Evolutionary conservation across 2,113 vertebrate genomes (phyloP).

Genomic region (Macroglossus sobrinus): DNA sequence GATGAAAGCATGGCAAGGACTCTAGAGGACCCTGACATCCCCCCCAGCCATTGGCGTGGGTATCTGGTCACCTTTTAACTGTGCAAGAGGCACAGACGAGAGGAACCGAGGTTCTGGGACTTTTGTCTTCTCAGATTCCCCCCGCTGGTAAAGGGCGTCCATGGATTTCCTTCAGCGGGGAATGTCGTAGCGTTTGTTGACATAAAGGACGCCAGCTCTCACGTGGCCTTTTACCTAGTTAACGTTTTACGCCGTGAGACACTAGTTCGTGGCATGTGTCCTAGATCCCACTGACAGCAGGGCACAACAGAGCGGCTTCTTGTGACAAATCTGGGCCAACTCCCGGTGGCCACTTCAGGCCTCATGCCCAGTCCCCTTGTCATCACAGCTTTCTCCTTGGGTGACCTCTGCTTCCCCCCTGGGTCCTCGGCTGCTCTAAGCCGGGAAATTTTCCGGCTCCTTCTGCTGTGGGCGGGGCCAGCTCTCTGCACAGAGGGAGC

Average conservation of each 20-base stretch:
- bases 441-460: too few species aligned
- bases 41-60: too few species aligned
- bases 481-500: too few species aligned
- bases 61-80: neutral
- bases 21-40: accelerated
- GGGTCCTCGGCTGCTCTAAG: too few species aligned
- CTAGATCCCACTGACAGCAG: accelerated
- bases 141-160: neutral
- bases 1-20: neutral
- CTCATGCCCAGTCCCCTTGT: accelerated
- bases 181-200: neutral
- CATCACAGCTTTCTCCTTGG: accelerated
- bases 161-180: neutral
- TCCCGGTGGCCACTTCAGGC: too few species aligned
- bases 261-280: accelerated
- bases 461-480: too few species aligned
- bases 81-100: neutral
- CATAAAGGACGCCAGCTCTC: neutral
- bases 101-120: neutral
- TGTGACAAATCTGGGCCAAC: accelerated
- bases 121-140: too few species aligned
- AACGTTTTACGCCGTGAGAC: neutral
- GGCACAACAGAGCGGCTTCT: neutral
- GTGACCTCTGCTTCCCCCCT: too few species aligned
- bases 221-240: neutral